Evolutionary conservation across 2,888 invertebrate genomes (phyloP), one percentile per base, ranked within the genome.

Genomic region (Xanthorhoe spadicearia): DNA sequence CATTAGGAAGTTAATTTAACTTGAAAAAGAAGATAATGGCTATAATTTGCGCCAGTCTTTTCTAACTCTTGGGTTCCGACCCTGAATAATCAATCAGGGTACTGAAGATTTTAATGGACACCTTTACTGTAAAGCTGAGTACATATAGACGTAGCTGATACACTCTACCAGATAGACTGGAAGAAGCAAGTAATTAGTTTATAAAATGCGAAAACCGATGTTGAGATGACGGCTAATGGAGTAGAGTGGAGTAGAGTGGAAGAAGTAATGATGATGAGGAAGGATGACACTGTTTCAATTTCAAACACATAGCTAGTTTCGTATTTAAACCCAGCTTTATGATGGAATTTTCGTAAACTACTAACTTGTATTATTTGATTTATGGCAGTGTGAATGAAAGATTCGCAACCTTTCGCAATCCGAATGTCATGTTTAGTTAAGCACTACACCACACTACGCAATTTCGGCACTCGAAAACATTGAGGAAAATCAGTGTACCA

Each of bases 351-450:
- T 32, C 32, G 3, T 7, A 6, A 32, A 7, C 8, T 32, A 32
- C 7, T 32, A 32, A 32, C 32, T 32, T 4, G 8, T 43, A 43
- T 43, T 43, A 43, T 43, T 43, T 43, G 5, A 53, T 43, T 53
- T 58, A 35, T 18, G 63, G 32, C n/a, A 3, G 28, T 18, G 18
- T 57, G 55, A 23, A 54, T 52, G 35, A 58, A 52, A 48, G 63
- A 64, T 38, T 59, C 49, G 49, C 59, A 49, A 55, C 1, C n/a
- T 65, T 65, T 51, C 55, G 64, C 32, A 60, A 60, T 55, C 19
- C 50, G 28, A 64, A 46, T 64, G 64, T 32, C 58, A 53, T 23
- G 57, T 46, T 52, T 46, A 63, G n/a, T 46, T 60, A 49, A 18
- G 55, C 23, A 46, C 51, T 56, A 17, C 50, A 28, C 43, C 28